Conservation (phyloP, 2,797 vertebrate species). For the Pseudomugil gertrudae region DNA sequence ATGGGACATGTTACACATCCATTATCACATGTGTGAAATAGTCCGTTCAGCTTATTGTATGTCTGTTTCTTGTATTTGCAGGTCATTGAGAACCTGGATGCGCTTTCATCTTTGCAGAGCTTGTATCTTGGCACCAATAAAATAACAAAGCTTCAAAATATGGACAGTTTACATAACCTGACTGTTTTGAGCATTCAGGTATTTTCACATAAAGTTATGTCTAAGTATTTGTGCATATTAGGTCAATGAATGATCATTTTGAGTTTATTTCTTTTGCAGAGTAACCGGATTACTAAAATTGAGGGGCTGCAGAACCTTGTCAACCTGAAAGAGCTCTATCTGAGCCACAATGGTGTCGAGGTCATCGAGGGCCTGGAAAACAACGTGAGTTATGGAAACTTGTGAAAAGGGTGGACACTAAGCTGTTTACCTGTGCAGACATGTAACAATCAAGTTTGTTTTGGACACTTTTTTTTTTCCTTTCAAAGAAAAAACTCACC, state of each 20-base stretch:
- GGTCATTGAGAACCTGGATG: conserved; percentile 94
- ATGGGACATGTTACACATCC: background rate
- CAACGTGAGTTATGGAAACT: conserved; percentile 86
- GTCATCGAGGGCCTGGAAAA: conserved; percentile 97
- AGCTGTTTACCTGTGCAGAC: conserved; percentile 1
- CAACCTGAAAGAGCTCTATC: conserved; percentile 92
- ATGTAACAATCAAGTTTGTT: conserved; percentile 8
- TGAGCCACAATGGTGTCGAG: conserved; percentile 98
- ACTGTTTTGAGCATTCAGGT: conserved; percentile 98
- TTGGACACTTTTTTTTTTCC: conserved; percentile 19
- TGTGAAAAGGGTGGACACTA: conserved; percentile 18
- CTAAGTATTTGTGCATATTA: background rate
- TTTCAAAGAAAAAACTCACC: conserved; percentile 92
- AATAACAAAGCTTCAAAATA: conserved; percentile 94
- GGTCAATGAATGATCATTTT: background rate
- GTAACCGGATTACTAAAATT: conserved; percentile 97
- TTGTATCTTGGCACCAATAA: conserved; percentile 99
- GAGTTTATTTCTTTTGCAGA: conserved; percentile 80
- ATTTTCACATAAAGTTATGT: conserved; percentile 20
- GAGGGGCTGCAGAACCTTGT: conserved; percentile 93
- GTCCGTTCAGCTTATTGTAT: background rate
- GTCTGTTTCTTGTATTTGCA: conserved; percentile 62
- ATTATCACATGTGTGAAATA: background rate
- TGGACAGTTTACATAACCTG: conserved; percentile 92
- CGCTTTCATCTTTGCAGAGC: conserved; percentile 88